Evolutionary conservation across 2,888 invertebrate species (phyloP).

Genomic region (Cheilosia vernalis): DNA sequence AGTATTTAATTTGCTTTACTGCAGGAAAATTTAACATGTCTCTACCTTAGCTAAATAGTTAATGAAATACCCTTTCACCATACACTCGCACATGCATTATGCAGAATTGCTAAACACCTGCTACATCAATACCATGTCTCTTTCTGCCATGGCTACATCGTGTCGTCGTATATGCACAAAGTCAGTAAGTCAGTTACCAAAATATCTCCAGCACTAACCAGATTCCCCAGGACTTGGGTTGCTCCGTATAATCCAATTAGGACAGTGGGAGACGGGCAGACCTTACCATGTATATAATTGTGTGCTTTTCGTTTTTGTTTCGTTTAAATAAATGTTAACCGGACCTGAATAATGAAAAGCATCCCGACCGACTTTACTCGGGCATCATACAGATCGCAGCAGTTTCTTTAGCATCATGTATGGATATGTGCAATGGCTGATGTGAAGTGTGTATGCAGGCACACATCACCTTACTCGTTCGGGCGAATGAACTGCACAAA

Average conservation of each 20-base stretch:
- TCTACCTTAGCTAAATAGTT: constrained; percentile 49
- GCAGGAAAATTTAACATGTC: constrained; percentile 49
- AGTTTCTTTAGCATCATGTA: constrained; percentile 30
- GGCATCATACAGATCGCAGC: constrained; percentile 33
- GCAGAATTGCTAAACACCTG: constrained; percentile 59
- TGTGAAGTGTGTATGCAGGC: too few relatives aligned
- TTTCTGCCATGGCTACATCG: background rate
- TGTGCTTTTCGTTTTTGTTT: constrained; percentile 55
- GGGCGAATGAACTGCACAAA: too few relatives aligned
- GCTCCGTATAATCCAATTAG: constrained; percentile 60
- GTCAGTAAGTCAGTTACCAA: constrained; percentile 58
- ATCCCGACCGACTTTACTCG: constrained; percentile 40
- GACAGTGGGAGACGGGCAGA: background rate
- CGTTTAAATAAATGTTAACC: constrained; percentile 68
- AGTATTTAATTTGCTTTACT: constrained; percentile 55
- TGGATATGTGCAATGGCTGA: background rate
- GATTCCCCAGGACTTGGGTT: constrained; percentile 45
- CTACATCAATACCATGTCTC: constrained; percentile 31
- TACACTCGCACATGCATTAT: constrained; percentile 29
- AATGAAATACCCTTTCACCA: constrained; percentile 56
- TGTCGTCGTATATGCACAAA: background rate
- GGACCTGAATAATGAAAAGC: constrained; percentile 67
- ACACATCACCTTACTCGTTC: too few relatives aligned
- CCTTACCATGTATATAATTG: background rate
- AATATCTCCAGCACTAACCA: constrained; percentile 51